Conservation (phyloP, 64 coral and sea anemone genomes). For the Montipora capricornis region DNA sequence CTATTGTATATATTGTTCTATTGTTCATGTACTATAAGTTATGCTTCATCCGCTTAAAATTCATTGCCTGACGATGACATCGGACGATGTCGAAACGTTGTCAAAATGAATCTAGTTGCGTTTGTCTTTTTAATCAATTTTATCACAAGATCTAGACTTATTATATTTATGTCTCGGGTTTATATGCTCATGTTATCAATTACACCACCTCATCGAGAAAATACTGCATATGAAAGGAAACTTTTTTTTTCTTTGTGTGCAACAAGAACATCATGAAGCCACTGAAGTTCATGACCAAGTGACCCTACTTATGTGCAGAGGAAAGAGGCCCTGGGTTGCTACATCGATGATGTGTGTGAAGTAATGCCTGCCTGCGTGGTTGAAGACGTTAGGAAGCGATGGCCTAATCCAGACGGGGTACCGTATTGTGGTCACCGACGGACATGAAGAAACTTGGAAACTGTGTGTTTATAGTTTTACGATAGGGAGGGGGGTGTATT, state of each 20-base stretch:
- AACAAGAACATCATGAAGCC: not conserved
- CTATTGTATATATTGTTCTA: too few species aligned
- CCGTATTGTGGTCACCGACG: conserved; percentile 42
- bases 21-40: too few species aligned
- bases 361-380: conserved; percentile 50
- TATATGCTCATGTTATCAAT: not conserved
- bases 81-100: too few species aligned
- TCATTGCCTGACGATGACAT: too few species aligned
- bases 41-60: too few species aligned
- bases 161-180: not conserved
- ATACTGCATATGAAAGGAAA: conserved; percentile 1
- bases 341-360: conserved; percentile 42
- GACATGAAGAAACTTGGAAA: not conserved
- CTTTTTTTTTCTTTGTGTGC: not conserved
- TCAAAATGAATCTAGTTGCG: too few species aligned
- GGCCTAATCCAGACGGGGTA: conserved; percentile 45
- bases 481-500: not conserved
- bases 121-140: too few species aligned
- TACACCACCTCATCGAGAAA: not conserved
- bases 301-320: conserved; percentile 11
- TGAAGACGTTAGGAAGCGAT: conserved; percentile 26
- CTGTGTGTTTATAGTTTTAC: not conserved
- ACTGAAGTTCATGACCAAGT: not conserved
- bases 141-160: too few species aligned
- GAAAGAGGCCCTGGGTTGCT: conserved; percentile 52